A percentile compares a stretch with the other conserved stretches of the same genome.
phyloP scores from a whole-genome alignment of 2,797 vertebrate genomes.

The Myotis planiceps region DNA sequence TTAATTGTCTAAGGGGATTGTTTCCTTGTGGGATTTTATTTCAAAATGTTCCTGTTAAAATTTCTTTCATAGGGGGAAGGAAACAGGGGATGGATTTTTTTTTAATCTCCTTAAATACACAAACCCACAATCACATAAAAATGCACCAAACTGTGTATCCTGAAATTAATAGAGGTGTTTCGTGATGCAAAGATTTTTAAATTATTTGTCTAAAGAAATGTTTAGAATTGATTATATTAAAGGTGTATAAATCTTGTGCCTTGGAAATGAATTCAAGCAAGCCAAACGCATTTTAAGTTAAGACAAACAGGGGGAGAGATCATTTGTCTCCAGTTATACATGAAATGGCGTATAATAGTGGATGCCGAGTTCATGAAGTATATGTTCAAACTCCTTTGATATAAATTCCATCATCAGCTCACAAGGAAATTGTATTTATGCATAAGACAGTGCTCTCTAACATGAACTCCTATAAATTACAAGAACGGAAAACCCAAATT shows the following conservation, averaged over 20 bases:
- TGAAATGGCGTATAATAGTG: constrained; percentile 86
- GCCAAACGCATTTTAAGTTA: constrained; percentile 86
- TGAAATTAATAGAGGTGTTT: constrained; percentile 86
- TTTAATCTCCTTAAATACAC: constrained; percentile 59
- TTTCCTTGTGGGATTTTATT: constrained; percentile 89
- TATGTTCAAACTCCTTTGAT: constrained; percentile 84
- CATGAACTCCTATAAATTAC: constrained; percentile 86
- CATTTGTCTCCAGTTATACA: constrained; percentile 87
- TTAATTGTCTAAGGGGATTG: constrained; percentile 87
- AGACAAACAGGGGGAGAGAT: constrained; percentile 85
- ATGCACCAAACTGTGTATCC: constrained; percentile 73
- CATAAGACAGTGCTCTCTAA: constrained; percentile 84
- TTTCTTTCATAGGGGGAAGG: constrained; percentile 77
- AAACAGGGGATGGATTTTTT: constrained; percentile 58
- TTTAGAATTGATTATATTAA: constrained; percentile 86
- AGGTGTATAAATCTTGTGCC: constrained; percentile 83
- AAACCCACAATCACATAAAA: constrained; percentile 79
- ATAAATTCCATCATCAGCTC: constrained; percentile 84
- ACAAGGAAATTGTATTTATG: constrained; percentile 85
- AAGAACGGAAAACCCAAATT: constrained; percentile 86
- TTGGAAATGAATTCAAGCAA: constrained; percentile 84
- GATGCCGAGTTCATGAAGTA: constrained; percentile 87
- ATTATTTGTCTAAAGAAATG: constrained; percentile 87
- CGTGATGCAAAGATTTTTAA: constrained; percentile 82
- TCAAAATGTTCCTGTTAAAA: constrained; percentile 85